Conservation (phyloP, 2,797 vertebrate species). For the Siniperca scherzeri region DNA sequence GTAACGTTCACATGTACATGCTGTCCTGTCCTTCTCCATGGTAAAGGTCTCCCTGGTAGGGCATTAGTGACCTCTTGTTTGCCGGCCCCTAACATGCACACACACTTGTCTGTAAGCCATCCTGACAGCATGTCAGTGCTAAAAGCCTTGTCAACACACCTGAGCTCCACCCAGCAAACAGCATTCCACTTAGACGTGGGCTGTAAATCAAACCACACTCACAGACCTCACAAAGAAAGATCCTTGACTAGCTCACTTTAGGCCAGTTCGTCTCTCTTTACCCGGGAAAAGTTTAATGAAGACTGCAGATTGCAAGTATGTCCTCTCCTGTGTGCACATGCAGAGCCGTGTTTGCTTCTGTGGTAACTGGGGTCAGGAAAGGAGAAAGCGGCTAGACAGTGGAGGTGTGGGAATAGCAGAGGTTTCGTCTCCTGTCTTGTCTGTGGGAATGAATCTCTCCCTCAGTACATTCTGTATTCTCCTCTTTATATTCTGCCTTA, state of each 20-base stretch:
- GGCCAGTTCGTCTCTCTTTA: constrained; percentile 34
- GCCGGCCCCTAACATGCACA: constrained; percentile 60
- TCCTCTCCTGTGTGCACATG: constrained; percentile 49
- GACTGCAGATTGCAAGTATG: constrained; percentile 28
- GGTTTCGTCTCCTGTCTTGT: constrained; percentile 76
- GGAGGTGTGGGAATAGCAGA: constrained; percentile 80
- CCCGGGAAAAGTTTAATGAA: constrained; percentile 18
- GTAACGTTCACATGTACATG: constrained; percentile 76
- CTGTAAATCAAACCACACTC: constrained; percentile 70
- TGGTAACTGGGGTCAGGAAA: constrained; percentile 59
- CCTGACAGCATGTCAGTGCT: constrained; percentile 78
- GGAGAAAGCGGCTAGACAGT: constrained; percentile 67
- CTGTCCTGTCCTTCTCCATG: constrained; percentile 56
- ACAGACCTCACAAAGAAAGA: constrained; percentile 38
- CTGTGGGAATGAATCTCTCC: constrained; percentile 67
- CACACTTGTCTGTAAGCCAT: constrained; percentile 71
- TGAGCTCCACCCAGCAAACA: constrained; percentile 82
- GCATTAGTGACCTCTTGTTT: constrained; percentile 76
- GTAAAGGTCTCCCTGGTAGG: constrained; percentile 60
- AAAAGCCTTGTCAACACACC: constrained; percentile 84
- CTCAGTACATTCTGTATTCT: constrained; percentile 54
- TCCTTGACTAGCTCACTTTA: constrained; percentile 33
- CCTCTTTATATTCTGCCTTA: constrained; percentile 56
- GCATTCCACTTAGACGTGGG: constrained; percentile 74
- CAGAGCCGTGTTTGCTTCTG: constrained; percentile 62